Conservation (phyloP, 2,797 vertebrate genomes). For the Anableps anableps region DNA sequence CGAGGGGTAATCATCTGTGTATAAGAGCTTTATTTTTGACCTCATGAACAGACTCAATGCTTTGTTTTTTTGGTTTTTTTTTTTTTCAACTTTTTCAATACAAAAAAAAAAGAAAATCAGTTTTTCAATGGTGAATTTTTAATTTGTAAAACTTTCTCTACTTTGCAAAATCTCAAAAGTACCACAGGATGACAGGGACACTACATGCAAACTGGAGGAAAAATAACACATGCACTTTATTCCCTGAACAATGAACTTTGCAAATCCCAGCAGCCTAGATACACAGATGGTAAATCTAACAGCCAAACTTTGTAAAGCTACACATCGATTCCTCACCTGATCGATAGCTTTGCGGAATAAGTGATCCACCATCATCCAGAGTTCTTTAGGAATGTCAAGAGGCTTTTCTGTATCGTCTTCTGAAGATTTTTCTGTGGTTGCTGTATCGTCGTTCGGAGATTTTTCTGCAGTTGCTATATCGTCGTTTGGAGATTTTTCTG, state of each 20-base stretch:
- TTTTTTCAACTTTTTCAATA: not conserved
- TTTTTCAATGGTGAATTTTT: too few species aligned
- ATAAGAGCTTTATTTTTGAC: not conserved
- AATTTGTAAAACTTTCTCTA: too few species aligned
- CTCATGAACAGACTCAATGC: not conserved
- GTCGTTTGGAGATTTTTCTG: conserved; percentile 71
- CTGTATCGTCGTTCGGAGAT: conserved; percentile 68
- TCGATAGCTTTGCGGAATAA: conserved; percentile 88
- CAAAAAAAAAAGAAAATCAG: not conserved
- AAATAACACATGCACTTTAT: not conserved
- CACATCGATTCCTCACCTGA: conserved; percentile 83
- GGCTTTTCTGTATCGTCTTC: conserved; percentile 78
- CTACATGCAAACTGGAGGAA: not conserved
- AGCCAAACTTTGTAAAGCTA: not conserved
- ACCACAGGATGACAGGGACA: not conserved
- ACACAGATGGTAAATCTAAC: not conserved
- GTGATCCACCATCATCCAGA: conserved; percentile 98
- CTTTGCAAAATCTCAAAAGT: not conserved
- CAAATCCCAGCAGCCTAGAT: not conserved
- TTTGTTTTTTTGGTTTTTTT: not conserved
- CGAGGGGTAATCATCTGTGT: not conserved
- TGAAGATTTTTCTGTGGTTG: conserved; percentile 73
- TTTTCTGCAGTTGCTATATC: conserved; percentile 64
- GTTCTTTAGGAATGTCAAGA: conserved; percentile 93
- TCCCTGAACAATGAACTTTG: not conserved